A percentile compares a stretch with the other conserved stretches of the same genome.
phyloP scores from a whole-genome alignment of 2,797 vertebrate genomes.

The Pseudomugil tenellus region DNA sequence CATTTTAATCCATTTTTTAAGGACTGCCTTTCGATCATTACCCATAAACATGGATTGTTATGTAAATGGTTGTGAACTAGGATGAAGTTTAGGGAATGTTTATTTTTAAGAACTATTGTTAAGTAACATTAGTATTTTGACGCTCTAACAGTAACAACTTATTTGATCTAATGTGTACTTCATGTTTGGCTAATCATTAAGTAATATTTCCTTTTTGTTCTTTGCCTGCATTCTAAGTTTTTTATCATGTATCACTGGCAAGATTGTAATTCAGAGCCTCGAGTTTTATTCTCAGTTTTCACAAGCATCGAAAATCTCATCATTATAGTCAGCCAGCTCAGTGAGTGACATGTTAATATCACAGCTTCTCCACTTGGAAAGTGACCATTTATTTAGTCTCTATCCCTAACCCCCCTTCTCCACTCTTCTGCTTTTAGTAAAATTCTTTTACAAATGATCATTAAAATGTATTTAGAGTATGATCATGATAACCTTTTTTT shows the following conservation, averaged over 20 bases:
- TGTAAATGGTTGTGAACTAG: no score
- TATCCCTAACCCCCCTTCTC: not conserved
- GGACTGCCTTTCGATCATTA: no score
- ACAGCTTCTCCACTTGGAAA: conserved; percentile 40
- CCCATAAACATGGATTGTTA: no score
- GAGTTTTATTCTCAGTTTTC: conserved; percentile 35
- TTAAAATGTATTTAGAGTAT: conserved; percentile 3
- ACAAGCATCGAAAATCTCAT: conserved; percentile 47
- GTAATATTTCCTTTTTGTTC: not conserved
- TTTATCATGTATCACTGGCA: conserved; percentile 29
- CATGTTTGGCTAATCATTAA: not conserved
- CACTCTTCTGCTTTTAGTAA: not conserved
- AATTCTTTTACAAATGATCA: conserved; percentile 2
- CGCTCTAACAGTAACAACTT: not conserved
- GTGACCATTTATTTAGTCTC: conserved; percentile 38
- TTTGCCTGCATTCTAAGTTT: conserved; percentile 10
- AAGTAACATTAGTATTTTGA: not conserved
- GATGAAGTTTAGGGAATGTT: no score
- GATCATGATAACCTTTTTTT: conserved; percentile 12
- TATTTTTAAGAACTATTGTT: no score
- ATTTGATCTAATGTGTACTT: not conserved
- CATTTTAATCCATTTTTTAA: no score
- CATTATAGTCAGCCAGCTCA: conserved; percentile 51
- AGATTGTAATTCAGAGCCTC: conserved; percentile 34
- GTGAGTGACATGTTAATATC: conserved; percentile 66